phyloP scores from a whole-genome alignment of 2,797 vertebrate genomes.

The Labroides dimidiatus region DNA sequence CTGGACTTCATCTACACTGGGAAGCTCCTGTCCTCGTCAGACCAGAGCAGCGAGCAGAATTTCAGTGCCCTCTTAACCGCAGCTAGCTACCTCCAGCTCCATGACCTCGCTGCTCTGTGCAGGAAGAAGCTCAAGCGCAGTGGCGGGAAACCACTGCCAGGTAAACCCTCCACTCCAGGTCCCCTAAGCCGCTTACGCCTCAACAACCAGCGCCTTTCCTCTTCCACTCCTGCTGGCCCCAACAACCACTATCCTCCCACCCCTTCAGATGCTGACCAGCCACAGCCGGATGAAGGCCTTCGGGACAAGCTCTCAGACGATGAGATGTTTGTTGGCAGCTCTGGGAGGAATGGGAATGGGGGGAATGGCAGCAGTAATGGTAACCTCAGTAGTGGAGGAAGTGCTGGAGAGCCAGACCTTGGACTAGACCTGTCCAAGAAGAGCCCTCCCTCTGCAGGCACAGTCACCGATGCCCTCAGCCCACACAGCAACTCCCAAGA shows the following conservation, averaged over 20 bases:
- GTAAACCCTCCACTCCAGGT: slow-evolving; percentile 85
- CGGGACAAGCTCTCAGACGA: slow-evolving; percentile 91
- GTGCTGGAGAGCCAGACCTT: slow-evolving; percentile 85
- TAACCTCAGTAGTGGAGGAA: slow-evolving; percentile 86
- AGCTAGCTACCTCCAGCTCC: slow-evolving; percentile 99
- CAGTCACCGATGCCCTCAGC: slow-evolving; percentile 88
- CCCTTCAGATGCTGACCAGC: slow-evolving; percentile 77
- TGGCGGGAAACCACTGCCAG: slow-evolving; percentile 87
- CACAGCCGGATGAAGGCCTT: slow-evolving; percentile 82
- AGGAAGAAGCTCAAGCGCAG: slow-evolving; percentile 94
- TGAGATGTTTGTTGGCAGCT: slow-evolving; percentile 89
- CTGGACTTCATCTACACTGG: slow-evolving; percentile 99
- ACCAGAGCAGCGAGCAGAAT: slow-evolving; percentile 93
- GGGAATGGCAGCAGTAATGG: slow-evolving; percentile 82
- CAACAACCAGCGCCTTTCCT: slow-evolving; percentile 91
- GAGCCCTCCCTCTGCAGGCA: slow-evolving; percentile 86
- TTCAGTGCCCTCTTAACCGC: slow-evolving; percentile 95
- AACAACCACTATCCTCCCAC: slow-evolving; percentile 87
- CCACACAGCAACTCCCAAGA: slow-evolving; percentile 91
- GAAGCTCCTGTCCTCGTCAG: slow-evolving; percentile 90
- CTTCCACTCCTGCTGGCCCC: slow-evolving; percentile 81
- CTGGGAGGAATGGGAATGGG: slow-evolving; percentile 82
- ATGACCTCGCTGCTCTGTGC: slow-evolving; percentile 95
- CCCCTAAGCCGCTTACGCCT: slow-evolving; percentile 83
- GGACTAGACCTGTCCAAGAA: slow-evolving; percentile 97